A percentile compares a stretch with the other conserved stretches of the same genome.
Conservation (phyloP, 2,797 vertebrate genomes). For the Cryptoprocta ferox region DNA sequence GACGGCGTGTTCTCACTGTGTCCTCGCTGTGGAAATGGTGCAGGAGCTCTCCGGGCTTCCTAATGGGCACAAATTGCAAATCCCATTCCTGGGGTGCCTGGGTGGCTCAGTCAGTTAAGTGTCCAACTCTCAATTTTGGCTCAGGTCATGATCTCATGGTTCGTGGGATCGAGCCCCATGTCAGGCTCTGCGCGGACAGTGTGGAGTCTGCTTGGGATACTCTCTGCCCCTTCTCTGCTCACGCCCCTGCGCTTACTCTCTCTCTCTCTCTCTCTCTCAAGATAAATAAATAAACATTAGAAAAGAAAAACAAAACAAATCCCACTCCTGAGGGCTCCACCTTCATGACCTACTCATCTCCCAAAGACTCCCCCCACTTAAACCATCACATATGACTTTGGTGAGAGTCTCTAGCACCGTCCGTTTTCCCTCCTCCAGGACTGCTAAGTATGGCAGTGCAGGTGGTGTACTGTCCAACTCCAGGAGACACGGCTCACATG, state of each 20-base stretch:
- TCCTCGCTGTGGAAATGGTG: neutral
- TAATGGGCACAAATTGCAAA: neutral
- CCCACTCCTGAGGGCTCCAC: neutral
- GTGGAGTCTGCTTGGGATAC: too few species aligned
- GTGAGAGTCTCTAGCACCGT: neutral
- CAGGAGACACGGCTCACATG: neutral
- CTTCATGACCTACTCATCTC: neutral
- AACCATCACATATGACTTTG: neutral
- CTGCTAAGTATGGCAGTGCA: neutral
- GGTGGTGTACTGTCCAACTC: neutral
- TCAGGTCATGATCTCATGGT: too few species aligned
- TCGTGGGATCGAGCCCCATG: too few species aligned
- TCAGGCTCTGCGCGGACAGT: too few species aligned
- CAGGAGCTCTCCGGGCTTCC: neutral
- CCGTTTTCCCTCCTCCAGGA: neutral
- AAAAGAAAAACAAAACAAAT: neutral
- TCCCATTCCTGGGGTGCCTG: neutral
- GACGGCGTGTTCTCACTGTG: neutral
- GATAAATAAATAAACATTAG: too few species aligned
- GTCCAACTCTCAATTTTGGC: too few species aligned
- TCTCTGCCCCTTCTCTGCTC: too few species aligned
- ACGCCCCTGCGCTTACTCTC: too few species aligned
- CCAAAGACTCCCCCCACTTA: neutral
- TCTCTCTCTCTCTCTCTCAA: too few species aligned
- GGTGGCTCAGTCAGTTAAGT: too few species aligned